Evolutionary conservation across 2,797 vertebrate genomes (phyloP).

Genomic region (Ptychobarbus kaznakovi): DNA sequence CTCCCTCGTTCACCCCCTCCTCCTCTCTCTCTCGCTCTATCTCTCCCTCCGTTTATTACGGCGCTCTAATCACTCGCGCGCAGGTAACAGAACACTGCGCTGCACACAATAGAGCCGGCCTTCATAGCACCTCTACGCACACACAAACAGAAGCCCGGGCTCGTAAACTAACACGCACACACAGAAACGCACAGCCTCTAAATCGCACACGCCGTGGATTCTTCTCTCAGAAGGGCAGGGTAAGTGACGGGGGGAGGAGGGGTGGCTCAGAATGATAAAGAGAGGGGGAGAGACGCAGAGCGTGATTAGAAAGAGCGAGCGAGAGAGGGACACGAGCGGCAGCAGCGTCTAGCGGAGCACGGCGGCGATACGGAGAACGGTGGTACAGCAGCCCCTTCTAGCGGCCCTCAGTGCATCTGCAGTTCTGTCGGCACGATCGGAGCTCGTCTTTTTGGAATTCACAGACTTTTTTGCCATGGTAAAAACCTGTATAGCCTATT

Average conservation of each 20-base stretch:
- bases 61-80: slow-evolving; percentile 59
- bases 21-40: slow-evolving; percentile 21
- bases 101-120: slow-evolving; percentile 50
- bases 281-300: slow-evolving; percentile 50
- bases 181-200: slow-evolving; percentile 22
- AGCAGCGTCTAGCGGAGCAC: background rate
- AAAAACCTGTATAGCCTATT: background rate
- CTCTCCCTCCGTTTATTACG: slow-evolving; percentile 58
- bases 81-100: slow-evolving; percentile 67
- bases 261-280: slow-evolving; percentile 49
- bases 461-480: background rate
- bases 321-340: slow-evolving; percentile 22
- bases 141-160: slow-evolving; percentile 50
- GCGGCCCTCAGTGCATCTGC: background rate
- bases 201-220: slow-evolving; percentile 41
- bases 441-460: background rate
- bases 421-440: background rate
- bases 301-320: slow-evolving; percentile 38
- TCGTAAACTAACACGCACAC: slow-evolving; percentile 46
- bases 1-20: slow-evolving; percentile 30
- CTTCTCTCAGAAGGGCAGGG: slow-evolving; percentile 50
- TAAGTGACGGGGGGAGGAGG: slow-evolving; percentile 35
- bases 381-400: slow-evolving; percentile 47
- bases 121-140: slow-evolving; percentile 53
- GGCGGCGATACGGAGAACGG: slow-evolving; percentile 28